Percentiles rank a stretch among this genome's conserved stretches.
These are phyloP conservation scores for Pachymerium ferrugineum DNA, from an alignment of 2,888 invertebrate species.

Conservation along the genomic window DNA sequence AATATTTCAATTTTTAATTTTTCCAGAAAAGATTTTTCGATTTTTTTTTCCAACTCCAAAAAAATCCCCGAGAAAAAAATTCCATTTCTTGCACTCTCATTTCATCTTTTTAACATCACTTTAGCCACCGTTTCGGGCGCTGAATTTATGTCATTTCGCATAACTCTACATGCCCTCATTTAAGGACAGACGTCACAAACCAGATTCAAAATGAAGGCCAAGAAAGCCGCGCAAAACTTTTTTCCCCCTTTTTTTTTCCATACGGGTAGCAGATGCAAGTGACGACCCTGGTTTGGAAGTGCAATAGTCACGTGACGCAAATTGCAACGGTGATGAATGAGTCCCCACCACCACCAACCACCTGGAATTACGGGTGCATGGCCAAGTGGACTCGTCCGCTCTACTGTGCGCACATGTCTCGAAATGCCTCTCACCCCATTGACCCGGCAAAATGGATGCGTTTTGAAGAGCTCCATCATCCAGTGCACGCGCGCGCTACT, in stretches of 20 bases:
- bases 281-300: not conserved
- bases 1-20: not conserved
- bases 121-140: not conserved
- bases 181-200: not conserved
- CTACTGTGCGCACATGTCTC: not conserved
- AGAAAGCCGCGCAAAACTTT: not conserved
- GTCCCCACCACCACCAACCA: not conserved
- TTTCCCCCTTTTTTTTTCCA: too few relatives aligned
- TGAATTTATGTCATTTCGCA: not conserved
- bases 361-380: conserved; percentile 6
- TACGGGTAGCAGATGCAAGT: not conserved
- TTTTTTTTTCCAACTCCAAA: too few relatives aligned
- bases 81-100: not conserved
- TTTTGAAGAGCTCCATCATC: conserved; percentile 10
- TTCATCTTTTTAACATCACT: not conserved
- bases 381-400: conserved; percentile 8
- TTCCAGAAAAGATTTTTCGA: too few relatives aligned
- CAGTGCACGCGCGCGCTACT: conserved; percentile 16
- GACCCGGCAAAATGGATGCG: conserved; percentile 8
- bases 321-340: not conserved
- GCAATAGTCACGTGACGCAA: not conserved
- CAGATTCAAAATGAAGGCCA: conserved; percentile 9
- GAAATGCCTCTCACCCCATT: conserved; percentile 17
- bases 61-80: not conserved
- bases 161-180: not conserved